Evolutionary conservation across 2,888 invertebrate species (phyloP).

Genomic region (Drosophila paucipuncta): DNA sequence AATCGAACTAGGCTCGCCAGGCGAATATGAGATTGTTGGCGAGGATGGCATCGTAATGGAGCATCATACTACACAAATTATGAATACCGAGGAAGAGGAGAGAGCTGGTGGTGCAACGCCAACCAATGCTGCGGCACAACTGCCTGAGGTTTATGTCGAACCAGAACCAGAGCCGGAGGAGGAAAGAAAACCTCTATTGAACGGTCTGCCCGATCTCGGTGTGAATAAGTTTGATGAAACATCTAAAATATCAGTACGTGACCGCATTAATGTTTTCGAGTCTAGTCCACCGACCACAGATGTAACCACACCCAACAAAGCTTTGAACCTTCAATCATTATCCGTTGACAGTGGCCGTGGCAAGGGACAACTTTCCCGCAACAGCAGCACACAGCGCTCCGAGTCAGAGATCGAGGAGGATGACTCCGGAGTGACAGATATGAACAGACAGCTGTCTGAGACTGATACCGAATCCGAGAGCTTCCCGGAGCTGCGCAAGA

Average conservation of each 20-base stretch:
- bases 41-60: slow-evolving; percentile 49
- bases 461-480: slow-evolving; percentile 88
- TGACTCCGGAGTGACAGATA: slow-evolving; percentile 90
- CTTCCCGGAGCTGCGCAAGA: slow-evolving; percentile 87
- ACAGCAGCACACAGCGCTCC: slow-evolving; percentile 84
- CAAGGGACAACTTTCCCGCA: slow-evolving; percentile 81
- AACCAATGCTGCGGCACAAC: slow-evolving; percentile 64
- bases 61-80: slow-evolving; percentile 15
- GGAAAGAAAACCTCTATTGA: slow-evolving; percentile 51
- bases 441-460: slow-evolving; percentile 89
- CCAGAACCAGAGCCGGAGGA: slow-evolving; percentile 52
- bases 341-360: slow-evolving; percentile 77
- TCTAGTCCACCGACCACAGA: slow-evolving; percentile 34
- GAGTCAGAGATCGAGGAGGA: slow-evolving; percentile 87
- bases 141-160: slow-evolving; percentile 70
- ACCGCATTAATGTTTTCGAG: slow-evolving; percentile 84
- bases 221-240: slow-evolving; percentile 68
- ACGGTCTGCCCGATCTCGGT: slow-evolving; percentile 76
- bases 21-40: slow-evolving; percentile 57
- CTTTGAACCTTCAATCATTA: slow-evolving; percentile 68
- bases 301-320: slow-evolving; percentile 43
- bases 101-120: slow-evolving; percentile 64
- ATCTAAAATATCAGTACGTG: slow-evolving; percentile 82
- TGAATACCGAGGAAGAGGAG: slow-evolving; percentile 48
- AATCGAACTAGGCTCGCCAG: slow-evolving; percentile 57